Conservation (phyloP, 2,113 vertebrate genomes). For the Colistium nudipinnis region DNA sequence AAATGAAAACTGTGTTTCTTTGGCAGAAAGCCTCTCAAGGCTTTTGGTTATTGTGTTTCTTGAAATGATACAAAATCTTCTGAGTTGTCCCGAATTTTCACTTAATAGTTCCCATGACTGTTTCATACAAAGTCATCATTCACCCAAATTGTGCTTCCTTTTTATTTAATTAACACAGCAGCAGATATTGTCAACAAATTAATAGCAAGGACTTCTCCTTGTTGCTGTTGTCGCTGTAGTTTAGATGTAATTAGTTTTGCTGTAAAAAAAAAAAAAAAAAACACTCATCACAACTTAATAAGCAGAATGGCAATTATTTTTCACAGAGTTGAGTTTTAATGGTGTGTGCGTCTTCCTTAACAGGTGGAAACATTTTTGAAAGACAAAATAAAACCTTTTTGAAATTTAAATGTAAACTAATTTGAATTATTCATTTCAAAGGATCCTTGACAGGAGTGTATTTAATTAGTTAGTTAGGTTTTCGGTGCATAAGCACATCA, state of each 20-base stretch:
- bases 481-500: neutral
- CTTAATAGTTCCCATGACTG: neutral
- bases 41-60: neutral
- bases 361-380: neutral
- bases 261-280: conserved; percentile 9
- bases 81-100: neutral
- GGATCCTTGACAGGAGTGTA: no score
- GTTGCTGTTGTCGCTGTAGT: conserved; percentile 6
- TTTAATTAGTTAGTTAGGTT: no score
- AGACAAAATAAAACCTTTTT: neutral
- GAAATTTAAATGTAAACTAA: neutral
- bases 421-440: neutral
- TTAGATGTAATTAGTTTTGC: conserved; percentile 28
- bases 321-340: neutral
- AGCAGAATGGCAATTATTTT: conserved; percentile 19
- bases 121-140: no score
- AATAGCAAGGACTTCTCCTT: neutral
- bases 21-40: neutral
- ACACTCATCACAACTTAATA: conserved; percentile 7
- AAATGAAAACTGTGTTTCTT: neutral
- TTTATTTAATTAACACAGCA: conserved; percentile 3
- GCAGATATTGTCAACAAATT: conserved; percentile 1
- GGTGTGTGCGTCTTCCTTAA: neutral
- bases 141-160: neutral
- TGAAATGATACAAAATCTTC: neutral